Percentiles rank a stretch among this genome's conserved stretches.
These are phyloP conservation scores for Polietes domitor DNA, from an alignment of 2,888 invertebrate genomes.

Conservation along the genomic window DNA sequence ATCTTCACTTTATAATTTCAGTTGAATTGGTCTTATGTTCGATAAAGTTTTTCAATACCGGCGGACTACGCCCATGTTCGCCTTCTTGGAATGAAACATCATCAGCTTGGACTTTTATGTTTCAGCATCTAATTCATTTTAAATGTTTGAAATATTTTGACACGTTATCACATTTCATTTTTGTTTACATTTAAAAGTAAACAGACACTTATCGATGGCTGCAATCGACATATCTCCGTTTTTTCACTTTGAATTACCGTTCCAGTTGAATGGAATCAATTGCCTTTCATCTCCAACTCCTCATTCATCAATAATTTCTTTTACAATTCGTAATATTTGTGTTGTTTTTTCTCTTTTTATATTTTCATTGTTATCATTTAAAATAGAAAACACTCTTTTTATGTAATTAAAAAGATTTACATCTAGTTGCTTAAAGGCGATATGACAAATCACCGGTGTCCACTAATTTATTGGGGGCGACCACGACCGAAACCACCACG, in stretches of 20 bases:
- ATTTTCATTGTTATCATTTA: constrained; percentile 49
- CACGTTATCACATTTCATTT: background rate
- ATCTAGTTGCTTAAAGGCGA: constrained; percentile 34
- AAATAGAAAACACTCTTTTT: constrained; percentile 50
- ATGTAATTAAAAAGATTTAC: constrained; percentile 49
- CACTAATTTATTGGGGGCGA: constrained; percentile 78
- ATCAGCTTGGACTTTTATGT: too few relatives aligned
- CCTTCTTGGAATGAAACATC: too few relatives aligned
- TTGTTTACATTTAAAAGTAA: background rate
- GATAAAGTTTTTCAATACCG: too few relatives aligned
- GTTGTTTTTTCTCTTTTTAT: constrained; percentile 42
- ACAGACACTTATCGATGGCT: background rate
- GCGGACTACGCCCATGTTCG: too few relatives aligned
- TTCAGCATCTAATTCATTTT: too few relatives aligned
- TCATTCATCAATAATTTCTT: background rate
- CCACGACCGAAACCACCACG: constrained; percentile 92
- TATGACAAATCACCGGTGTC: constrained; percentile 28
- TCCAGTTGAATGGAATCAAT: too few relatives aligned
- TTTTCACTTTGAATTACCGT: background rate
- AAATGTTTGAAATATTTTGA: background rate
- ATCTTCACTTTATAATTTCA: too few relatives aligned
- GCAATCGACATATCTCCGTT: background rate
- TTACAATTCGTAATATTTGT: background rate
- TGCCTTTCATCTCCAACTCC: background rate
- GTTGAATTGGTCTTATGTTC: too few relatives aligned